Conservation (phyloP, 2,888 invertebrate genomes). For the Antitype chi region DNA sequence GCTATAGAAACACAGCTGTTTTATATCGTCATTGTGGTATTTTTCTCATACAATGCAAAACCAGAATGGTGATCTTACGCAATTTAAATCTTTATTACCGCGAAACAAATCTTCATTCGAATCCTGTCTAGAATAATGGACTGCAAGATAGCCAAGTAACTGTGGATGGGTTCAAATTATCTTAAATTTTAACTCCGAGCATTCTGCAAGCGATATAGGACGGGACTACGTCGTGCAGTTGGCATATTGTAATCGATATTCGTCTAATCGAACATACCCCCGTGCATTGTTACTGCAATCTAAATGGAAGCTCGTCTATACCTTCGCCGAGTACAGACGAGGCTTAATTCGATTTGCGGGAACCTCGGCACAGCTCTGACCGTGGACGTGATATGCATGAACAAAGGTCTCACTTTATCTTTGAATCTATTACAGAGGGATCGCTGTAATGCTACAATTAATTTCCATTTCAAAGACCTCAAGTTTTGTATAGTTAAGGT, state of each 20-base stretch:
- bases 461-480: conserved; percentile 42
- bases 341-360: conserved; percentile 79
- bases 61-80: conserved; percentile 24
- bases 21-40: conserved; percentile 24
- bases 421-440: conserved; percentile 58
- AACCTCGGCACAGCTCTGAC: conserved; percentile 72
- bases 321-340: conserved; percentile 67
- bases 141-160: conserved; percentile 26
- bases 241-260: conserved; percentile 65
- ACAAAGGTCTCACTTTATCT: conserved; percentile 64
- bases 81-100: conserved; percentile 43
- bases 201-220: conserved; percentile 48
- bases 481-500: conserved; percentile 22
- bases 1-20: conserved; percentile 38
- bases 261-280: conserved; percentile 62
- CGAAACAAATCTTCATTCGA: conserved; percentile 43
- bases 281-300: conserved; percentile 69
- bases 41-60: conserved; percentile 22
- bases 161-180: conserved; percentile 48
- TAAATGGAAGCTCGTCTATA: conserved; percentile 72
- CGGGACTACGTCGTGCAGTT: conserved; percentile 49
- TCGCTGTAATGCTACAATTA: conserved; percentile 50
- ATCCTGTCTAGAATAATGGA: conserved; percentile 53
- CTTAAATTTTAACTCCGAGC: conserved; percentile 44
- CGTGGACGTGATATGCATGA: conserved; percentile 70